phyloP scores from a whole-genome alignment of 2,113 vertebrate genomes.

The Typhlomys cinereus region DNA sequence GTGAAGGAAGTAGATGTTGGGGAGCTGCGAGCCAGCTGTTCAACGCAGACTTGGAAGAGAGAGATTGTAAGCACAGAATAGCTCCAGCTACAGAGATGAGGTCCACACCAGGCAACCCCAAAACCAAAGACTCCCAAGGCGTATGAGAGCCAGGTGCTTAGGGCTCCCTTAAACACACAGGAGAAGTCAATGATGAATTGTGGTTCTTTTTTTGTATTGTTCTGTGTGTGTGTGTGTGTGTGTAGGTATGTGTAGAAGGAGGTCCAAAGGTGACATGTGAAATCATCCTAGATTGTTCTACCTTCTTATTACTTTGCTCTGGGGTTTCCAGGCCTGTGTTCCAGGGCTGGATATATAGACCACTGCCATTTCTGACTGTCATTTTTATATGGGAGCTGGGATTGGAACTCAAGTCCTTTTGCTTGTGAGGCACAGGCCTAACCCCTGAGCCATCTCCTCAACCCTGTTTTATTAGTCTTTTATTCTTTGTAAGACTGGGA shows the following conservation, averaged over 20 bases:
- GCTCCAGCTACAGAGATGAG: background rate
- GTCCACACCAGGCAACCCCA: background rate
- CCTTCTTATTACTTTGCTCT: no score
- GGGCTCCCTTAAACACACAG: background rate
- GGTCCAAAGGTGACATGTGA: no score
- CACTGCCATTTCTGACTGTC: no score
- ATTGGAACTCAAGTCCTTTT: background rate
- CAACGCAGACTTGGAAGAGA: background rate
- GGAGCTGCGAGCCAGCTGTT: background rate
- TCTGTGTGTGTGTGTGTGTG: background rate
- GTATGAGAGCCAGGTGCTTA: background rate
- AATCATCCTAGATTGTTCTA: no score
- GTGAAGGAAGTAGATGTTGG: fast-evolving
- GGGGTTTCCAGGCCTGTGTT: no score
- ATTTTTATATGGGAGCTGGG: background rate
- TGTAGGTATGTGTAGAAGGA: background rate
- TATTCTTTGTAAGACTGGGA: background rate
- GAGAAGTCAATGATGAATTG: background rate
- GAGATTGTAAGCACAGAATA: background rate
- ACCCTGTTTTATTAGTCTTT: background rate
- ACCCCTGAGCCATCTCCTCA: background rate
- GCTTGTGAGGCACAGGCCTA: background rate
- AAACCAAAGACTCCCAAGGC: background rate
- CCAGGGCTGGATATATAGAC: no score
- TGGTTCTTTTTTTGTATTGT: no score